Evolutionary conservation across 2,113 vertebrate species (phyloP).

Genomic region (Orycteropus afer): DNA sequence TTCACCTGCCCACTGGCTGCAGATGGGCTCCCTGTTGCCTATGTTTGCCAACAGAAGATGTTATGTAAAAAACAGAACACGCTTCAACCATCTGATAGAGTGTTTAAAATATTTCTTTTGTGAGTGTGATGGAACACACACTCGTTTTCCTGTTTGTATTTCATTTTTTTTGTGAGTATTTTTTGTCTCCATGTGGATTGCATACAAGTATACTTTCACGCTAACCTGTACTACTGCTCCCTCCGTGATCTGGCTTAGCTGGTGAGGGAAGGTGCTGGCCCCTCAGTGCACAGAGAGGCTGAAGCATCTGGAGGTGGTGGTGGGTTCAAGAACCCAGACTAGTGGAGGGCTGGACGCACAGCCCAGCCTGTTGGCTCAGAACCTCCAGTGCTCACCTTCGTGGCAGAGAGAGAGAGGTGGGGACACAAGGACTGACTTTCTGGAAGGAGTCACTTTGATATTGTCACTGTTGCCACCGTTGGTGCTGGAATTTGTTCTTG

Average conservation of each 20-base stretch:
- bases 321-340: rapidly evolving
- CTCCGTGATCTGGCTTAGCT: rapidly evolving
- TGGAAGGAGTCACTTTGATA: neutral
- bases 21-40: rapidly evolving
- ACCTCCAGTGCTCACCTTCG: neutral
- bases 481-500: rapidly evolving
- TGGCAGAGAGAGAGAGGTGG: neutral
- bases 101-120: neutral
- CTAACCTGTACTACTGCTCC: rapidly evolving
- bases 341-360: rapidly evolving
- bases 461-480: neutral
- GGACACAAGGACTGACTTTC: neutral
- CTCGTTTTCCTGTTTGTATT: rapidly evolving
- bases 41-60: rapidly evolving
- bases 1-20: neutral
- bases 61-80: too few relatives aligned
- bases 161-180: neutral
- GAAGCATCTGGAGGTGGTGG: rapidly evolving
- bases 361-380: neutral
- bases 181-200: too few relatives aligned
- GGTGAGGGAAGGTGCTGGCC: neutral
- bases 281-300: rapidly evolving
- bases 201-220: rapidly evolving
- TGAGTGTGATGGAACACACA: neutral
- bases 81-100: neutral